phyloP scores from a whole-genome alignment of 2,888 invertebrate genomes.

The Drosophila testacea region DNA sequence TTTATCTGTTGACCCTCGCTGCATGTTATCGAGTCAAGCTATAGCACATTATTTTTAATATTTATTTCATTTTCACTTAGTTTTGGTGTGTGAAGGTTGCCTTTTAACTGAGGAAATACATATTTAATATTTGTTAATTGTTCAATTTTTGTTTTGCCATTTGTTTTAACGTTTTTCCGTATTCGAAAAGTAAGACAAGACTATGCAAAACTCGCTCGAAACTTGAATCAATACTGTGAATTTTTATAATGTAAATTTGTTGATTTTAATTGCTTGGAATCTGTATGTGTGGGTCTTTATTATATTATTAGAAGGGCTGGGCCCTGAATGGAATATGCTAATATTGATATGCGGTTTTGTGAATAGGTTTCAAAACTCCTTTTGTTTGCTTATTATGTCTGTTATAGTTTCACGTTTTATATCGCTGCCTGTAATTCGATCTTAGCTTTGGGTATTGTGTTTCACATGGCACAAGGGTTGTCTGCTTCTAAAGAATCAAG shows the following conservation, averaged over 20 bases:
- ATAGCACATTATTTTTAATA: constrained; percentile 35
- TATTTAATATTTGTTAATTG: constrained; percentile 42
- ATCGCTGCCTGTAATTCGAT: constrained; percentile 36
- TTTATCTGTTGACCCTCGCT: constrained; percentile 45
- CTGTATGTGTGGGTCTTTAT: constrained; percentile 4
- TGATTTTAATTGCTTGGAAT: constrained; percentile 10
- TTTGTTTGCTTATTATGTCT: constrained; percentile 37
- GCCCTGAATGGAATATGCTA: constrained; percentile 37
- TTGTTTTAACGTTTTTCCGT: constrained; percentile 39
- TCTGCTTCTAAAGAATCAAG: not conserved
- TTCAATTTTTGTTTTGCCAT: constrained; percentile 21
- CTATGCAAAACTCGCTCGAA: not conserved
- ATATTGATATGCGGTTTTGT: constrained; percentile 16
- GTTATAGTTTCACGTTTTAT: constrained; percentile 28
- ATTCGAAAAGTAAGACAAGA: constrained; percentile 2
- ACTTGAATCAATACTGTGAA: constrained; percentile 5
- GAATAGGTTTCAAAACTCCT: constrained; percentile 8
- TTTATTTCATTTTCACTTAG: constrained; percentile 29
- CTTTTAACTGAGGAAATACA: constrained; percentile 25
- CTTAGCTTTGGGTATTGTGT: constrained; percentile 24
- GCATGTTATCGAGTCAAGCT: constrained; percentile 36
- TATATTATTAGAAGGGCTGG: constrained; percentile 10
- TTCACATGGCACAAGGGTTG: constrained; percentile 6
- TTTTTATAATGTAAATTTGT: constrained; percentile 12
- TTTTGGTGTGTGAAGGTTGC: constrained; percentile 40